A percentile compares a stretch with the other conserved stretches of the same genome.
Evolutionary conservation across 2,797 vertebrate species (phyloP).

Genomic region (Acanthopagrus latus): DNA sequence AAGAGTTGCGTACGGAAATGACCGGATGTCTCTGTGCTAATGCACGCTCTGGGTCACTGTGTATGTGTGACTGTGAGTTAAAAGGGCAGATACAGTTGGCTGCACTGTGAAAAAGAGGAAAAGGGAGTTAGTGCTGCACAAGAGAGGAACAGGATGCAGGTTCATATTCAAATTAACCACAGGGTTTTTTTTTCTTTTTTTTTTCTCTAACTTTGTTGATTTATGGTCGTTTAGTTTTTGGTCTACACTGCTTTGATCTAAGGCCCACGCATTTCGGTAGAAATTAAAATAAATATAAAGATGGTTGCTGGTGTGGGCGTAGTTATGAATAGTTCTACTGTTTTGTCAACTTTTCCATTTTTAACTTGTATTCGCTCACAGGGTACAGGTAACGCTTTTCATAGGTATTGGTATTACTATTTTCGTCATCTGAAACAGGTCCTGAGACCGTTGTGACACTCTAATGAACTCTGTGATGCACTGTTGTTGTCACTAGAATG

Average conservation of each 20-base stretch:
- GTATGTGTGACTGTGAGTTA: slow-evolving; percentile 25
- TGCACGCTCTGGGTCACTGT: neutral
- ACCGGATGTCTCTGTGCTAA: slow-evolving; percentile 32
- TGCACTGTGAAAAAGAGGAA: slow-evolving; percentile 40
- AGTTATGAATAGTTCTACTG: neutral
- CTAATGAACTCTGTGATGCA: neutral
- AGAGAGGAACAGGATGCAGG: slow-evolving; percentile 74
- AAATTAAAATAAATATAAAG: slow-evolving; percentile 16
- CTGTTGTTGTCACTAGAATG: neutral
- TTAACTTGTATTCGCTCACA: neutral
- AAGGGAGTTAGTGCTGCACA: slow-evolving; percentile 35
- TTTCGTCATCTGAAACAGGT: neutral
- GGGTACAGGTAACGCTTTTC: neutral
- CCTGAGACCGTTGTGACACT: neutral
- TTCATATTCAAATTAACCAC: slow-evolving; percentile 67
- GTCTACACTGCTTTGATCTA: slow-evolving; percentile 15
- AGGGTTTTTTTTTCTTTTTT: neutral
- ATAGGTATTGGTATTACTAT: neutral
- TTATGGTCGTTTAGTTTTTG: slow-evolving; percentile 5
- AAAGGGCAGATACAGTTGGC: slow-evolving; percentile 17
- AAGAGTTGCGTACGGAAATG: slow-evolving; percentile 14
- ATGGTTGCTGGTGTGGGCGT: neutral
- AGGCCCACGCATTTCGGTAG: neutral
- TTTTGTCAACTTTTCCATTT: neutral
- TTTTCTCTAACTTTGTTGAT: neutral